These are phyloP conservation scores for Xylota sylvarum DNA, from an alignment of 2,888 invertebrate genomes.

Conservation along the genomic window DNA sequence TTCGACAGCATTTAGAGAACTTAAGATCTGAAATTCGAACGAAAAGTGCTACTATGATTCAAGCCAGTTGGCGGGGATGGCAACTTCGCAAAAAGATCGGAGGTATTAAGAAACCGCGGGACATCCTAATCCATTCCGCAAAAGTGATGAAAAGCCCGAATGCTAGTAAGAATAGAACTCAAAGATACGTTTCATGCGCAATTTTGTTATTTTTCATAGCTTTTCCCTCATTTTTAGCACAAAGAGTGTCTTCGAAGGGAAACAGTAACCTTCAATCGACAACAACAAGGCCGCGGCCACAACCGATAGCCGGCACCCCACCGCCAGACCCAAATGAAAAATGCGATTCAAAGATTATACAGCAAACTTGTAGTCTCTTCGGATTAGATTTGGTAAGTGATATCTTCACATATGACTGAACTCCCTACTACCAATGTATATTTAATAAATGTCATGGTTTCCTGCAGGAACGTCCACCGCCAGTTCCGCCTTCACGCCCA, in stretches of 20 bases:
- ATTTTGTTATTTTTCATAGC: slow-evolving; percentile 74
- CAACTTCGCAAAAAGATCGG: slow-evolving; percentile 89
- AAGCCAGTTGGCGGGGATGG: slow-evolving; percentile 94
- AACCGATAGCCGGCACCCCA: slow-evolving; percentile 95
- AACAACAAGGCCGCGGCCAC: slow-evolving; percentile 92
- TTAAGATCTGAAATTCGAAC: slow-evolving; percentile 91
- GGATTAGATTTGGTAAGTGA: slow-evolving; percentile 92
- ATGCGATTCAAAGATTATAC: slow-evolving; percentile 95
- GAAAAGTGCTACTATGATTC: slow-evolving; percentile 93
- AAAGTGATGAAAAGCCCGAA: slow-evolving; percentile 81
- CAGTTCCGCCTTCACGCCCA: slow-evolving; percentile 94
- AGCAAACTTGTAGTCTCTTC: slow-evolving; percentile 95
- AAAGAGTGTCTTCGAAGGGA: slow-evolving; percentile 82
- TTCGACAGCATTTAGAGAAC: slow-evolving; percentile 94
- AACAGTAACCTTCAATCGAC: slow-evolving; percentile 84
- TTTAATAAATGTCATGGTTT: slow-evolving; percentile 70
- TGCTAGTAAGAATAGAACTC: slow-evolving; percentile 79
- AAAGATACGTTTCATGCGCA: slow-evolving; percentile 77
- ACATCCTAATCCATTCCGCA: slow-evolving; percentile 78
- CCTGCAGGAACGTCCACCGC: slow-evolving; percentile 93
- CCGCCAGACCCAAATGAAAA: slow-evolving; percentile 94
- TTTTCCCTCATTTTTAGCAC: slow-evolving; percentile 79
- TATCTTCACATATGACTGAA: slow-evolving; percentile 33
- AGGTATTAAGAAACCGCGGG: slow-evolving; percentile 82
- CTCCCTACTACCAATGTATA: slow-evolving; percentile 13